A percentile compares a stretch with the other conserved stretches of the same genome.
Conservation (phyloP, 1,140 invertebrate genomes). For the Polypedilum pembai region DNA sequence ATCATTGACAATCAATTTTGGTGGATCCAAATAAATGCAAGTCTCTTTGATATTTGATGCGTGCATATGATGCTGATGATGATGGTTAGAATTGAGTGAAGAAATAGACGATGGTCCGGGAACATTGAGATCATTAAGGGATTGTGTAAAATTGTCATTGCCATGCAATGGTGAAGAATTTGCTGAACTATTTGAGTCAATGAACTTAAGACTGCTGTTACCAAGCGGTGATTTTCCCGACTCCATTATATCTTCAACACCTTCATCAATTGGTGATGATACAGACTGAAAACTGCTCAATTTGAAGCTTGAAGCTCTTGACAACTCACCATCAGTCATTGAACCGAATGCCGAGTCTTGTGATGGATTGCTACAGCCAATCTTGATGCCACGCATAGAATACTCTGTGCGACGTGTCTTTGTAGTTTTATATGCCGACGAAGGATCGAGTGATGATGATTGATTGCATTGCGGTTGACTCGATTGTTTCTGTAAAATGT, state of each 20-base stretch:
- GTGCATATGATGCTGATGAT: neutral
- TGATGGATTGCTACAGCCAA: conserved; percentile 43
- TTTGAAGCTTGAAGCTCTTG: conserved; percentile 41
- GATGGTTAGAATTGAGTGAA: neutral
- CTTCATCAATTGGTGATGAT: conserved; percentile 43
- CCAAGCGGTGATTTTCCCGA: neutral
- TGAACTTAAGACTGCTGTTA: conserved; percentile 15
- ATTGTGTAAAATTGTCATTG: conserved; percentile 24
- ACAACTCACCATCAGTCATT: conserved; percentile 42
- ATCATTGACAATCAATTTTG: conserved; percentile 43
- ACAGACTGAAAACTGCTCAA: conserved; percentile 43
- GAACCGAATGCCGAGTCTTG: conserved; percentile 44
- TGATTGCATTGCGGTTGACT: conserved; percentile 3
- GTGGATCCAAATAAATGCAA: conserved; percentile 39
- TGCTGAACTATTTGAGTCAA: conserved; percentile 24
- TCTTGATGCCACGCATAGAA: conserved; percentile 42
- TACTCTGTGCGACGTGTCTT: conserved; percentile 42
- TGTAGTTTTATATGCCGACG: conserved; percentile 40
- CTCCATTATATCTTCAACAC: conserved; percentile 39
- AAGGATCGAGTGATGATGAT: conserved; percentile 30
- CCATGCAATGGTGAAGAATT: neutral
- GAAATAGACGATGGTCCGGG: neutral
- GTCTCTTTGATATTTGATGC: conserved; percentile 15
- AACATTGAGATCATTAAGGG: conserved; percentile 23
- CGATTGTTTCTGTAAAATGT: neutral